phyloP scores from a whole-genome alignment of 2,888 invertebrate genomes.

The Furcula furcula region DNA sequence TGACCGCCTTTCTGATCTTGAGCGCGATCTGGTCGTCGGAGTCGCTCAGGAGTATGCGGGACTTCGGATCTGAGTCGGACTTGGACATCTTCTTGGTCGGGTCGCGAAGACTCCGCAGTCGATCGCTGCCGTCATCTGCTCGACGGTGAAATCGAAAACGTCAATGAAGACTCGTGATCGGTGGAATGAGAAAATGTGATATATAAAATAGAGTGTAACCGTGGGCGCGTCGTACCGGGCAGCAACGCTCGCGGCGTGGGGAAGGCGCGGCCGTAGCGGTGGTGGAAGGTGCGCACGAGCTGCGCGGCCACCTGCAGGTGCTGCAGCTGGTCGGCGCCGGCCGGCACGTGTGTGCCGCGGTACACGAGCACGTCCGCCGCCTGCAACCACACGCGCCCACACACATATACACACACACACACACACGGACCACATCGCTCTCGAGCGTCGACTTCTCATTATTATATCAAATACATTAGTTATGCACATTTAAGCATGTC shows the following conservation, averaged over 20 bases:
- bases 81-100: constrained; percentile 99
- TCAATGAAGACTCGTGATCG: no score
- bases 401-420: no score
- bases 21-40: constrained; percentile 49
- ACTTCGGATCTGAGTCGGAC: constrained; percentile 90
- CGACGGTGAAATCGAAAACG: not conserved
- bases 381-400: constrained; percentile 37
- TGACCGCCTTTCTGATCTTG: constrained; percentile 91
- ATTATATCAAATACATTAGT: no score
- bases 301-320: constrained; percentile 25
- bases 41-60: constrained; percentile 91
- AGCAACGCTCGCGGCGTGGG: constrained; percentile 82
- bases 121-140: constrained; percentile 74
- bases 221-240: constrained; percentile 13
- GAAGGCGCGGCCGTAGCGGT: constrained; percentile 88
- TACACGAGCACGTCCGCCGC: constrained; percentile 76
- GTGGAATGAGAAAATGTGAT: not conserved
- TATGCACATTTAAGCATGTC: no score
- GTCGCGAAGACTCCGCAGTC: constrained; percentile 91
- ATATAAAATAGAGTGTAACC: not conserved
- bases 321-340: constrained; percentile 59
- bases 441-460: no score
- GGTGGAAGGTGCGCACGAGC: constrained; percentile 87
- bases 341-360: not conserved
- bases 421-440: no score